phyloP scores from a whole-genome alignment of 2,797 vertebrate species.

The Syncerus caffer region DNA sequence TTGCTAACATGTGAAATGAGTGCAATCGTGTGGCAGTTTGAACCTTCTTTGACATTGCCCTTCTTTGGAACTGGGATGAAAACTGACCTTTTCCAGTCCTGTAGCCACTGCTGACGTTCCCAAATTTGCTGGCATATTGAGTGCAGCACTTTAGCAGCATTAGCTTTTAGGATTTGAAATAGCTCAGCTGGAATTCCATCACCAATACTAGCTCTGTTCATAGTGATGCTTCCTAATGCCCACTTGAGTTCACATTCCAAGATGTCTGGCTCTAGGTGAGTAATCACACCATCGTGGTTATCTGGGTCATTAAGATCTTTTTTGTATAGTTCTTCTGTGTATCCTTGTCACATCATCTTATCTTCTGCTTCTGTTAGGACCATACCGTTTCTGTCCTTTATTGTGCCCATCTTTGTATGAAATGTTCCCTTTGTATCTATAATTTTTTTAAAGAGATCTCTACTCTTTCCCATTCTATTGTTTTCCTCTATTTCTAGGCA shows the following conservation, averaged over 20 bases:
- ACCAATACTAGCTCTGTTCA: background rate
- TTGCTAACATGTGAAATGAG: background rate
- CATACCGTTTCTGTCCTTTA: background rate
- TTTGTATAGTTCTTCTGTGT: background rate
- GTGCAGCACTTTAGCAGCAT: background rate
- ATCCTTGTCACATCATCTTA: background rate
- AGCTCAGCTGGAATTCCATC: background rate
- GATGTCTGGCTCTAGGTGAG: background rate
- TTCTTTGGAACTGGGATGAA: background rate
- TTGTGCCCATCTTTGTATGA: background rate
- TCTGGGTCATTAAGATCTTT: background rate
- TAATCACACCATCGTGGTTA: background rate
- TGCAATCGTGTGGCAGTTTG: background rate
- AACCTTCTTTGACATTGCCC: background rate
- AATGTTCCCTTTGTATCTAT: background rate
- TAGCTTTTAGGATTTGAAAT: background rate
- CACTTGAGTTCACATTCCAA: background rate
- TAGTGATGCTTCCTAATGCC: background rate
- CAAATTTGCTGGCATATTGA: background rate
- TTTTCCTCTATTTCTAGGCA: background rate
- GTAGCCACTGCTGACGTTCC: background rate
- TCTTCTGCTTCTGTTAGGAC: background rate
- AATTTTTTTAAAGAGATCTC: background rate
- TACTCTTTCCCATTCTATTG: background rate
- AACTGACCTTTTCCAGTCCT: background rate